Evolutionary conservation across 1,140 invertebrate species (phyloP).

Genomic region (Brachionus sp.): DNA sequence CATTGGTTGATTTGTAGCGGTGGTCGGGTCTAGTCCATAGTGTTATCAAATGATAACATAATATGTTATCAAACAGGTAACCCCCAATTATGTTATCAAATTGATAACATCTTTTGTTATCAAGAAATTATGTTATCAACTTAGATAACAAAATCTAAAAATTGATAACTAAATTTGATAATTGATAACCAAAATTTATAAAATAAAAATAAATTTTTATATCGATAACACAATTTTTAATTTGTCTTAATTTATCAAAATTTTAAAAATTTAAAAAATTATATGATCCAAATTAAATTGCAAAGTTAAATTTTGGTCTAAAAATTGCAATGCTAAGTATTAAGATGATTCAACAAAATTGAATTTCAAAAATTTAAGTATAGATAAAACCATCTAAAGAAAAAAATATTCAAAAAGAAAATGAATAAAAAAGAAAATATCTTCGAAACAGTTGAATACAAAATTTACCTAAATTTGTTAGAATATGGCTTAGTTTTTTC

Average conservation of each 20-base stretch:
- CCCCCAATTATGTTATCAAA: not conserved
- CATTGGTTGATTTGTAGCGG: no score
- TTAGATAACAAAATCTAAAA: not conserved
- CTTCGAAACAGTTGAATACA: not conserved
- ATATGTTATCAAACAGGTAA: not conserved
- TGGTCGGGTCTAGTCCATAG: not conserved
- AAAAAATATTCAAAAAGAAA: not conserved
- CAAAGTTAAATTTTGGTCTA: not conserved
- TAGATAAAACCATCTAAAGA: no score
- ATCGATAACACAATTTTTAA: not conserved
- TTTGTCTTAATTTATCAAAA: not conserved
- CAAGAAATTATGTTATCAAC: not conserved
- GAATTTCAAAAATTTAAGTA: no score
- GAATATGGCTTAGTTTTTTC: not conserved
- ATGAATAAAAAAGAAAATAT: not conserved
- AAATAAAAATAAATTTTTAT: not conserved
- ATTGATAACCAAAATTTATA: not conserved
- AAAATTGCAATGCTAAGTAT: not conserved
- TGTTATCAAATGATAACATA: not conserved
- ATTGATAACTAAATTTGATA: not conserved
- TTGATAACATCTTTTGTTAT: not conserved
- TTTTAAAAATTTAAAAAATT: not conserved
- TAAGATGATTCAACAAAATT: not conserved
- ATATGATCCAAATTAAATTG: not conserved
- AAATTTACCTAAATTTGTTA: not conserved